Evolutionary conservation across 1,140 invertebrate species (phyloP), one percentile per base, ranked within the genome.

Genomic region (Ganaspis sp.): DNA sequence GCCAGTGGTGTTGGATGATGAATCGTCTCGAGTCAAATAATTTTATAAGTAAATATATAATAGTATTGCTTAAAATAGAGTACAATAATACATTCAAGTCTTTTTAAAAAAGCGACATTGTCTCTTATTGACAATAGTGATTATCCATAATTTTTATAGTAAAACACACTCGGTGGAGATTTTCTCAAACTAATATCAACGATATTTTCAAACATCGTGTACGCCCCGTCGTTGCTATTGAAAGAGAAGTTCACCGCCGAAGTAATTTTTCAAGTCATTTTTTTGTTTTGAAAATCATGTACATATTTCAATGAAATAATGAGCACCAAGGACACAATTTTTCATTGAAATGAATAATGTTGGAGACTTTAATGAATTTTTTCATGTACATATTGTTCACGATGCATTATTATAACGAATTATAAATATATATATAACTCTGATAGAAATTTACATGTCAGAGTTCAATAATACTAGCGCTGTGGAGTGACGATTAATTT

Each of bases 181-280:
- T 17, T 71, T 69, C 45, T 49, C 49, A 9, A 9, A 37, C n/a
- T 70, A 26, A 69, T 3, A 64, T 64, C 64, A 72, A 53, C 34
- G 74, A 71, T 45, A 72, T 80, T 80, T 82, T 73, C 29, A 0
- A 58, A 58, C 77, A 80, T 76, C 64, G 42, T 75, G 70, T 78
- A 78, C 80, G 78, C 74, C 72, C 72, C 42, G 34, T 1, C 70
- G 40, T 21, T 77, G 78, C 21, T 49, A 71, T 15, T 69, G 6
- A 17, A 17, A n/a, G 23, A 21, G 53, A 34, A 64, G 3, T n/a
- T 15, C 23, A 29, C 8, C 23, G 58, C 23, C 23, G 12, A 15
- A 64, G 12, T 34, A 23, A 26, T n/a, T 64, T n/a, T 26, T 64
- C 23, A 29, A 34, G 11, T 64, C 12, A 64, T 64, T 64, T 29